Percentiles rank a stretch among this genome's conserved stretches.
phyloP scores from a whole-genome alignment of 2,888 invertebrate species.

The Cheilosia vernalis region DNA sequence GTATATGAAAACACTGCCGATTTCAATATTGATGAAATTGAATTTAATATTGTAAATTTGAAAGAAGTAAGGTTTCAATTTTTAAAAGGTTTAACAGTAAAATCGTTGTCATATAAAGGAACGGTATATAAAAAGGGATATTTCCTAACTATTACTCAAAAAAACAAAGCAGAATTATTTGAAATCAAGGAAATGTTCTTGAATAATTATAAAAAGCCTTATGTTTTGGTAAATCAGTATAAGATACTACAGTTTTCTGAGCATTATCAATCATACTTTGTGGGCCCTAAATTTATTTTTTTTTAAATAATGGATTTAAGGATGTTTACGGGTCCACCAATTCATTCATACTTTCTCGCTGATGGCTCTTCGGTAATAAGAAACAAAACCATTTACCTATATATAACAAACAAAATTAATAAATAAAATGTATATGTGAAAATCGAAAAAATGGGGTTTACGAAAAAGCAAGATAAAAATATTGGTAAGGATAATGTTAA shows the following conservation, averaged over 20 bases:
- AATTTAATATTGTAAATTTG: background rate
- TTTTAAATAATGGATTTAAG: background rate
- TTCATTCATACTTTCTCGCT: background rate
- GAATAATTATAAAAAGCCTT: background rate
- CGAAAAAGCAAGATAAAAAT: too few relatives aligned
- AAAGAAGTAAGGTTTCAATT: background rate
- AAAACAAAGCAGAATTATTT: constrained; percentile 4
- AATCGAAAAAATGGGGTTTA: too few relatives aligned
- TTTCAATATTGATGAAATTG: constrained; percentile 5
- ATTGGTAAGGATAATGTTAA: too few relatives aligned
- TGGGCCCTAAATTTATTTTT: background rate
- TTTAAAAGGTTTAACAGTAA: background rate
- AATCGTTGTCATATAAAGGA: background rate
- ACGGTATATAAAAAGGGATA: background rate
- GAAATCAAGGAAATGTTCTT: background rate
- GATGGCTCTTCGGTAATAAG: background rate
- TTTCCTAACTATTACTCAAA: constrained; percentile 5
- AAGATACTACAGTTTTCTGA: background rate
- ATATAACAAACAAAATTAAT: background rate
- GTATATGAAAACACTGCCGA: background rate
- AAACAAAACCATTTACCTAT: constrained; percentile 1
- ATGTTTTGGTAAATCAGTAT: background rate
- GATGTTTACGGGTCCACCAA: constrained; percentile 4
- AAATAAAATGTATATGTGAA: background rate
- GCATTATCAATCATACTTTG: background rate